Evolutionary conservation across 2,113 vertebrate species (phyloP), one percentile per base, ranked within the genome.

Genomic region (Trogon melanurus): DNA sequence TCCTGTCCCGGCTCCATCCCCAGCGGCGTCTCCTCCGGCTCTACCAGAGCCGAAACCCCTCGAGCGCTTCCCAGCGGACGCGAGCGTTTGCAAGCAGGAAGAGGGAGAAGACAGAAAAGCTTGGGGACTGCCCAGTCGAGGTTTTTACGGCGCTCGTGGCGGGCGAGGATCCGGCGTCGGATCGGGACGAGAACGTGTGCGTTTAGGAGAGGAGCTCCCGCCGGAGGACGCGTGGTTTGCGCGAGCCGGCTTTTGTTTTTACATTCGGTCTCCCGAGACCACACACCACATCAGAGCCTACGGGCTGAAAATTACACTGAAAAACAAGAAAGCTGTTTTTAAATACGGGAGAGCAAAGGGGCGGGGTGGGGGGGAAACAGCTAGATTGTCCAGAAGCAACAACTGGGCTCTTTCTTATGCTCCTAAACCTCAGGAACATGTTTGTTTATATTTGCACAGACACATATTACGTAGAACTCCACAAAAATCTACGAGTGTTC

Each of bases 201-300:
- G n/a, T 26, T 36, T 53, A 70, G 84, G 22, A 47, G 36, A 12
- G 6, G 85, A 29, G 23, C 58, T 95, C 82, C 53, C 66, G 12
- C 21, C 80, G 78, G 38, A 73, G 91, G 6, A 86, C 3, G 66
- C 19, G 61, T 2, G 3, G 45, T 54, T 89, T 80, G 17, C 83
- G 30, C 27, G 79, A 71, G 64, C 54, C 2, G 50, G 44, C 57
- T 82, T 41, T 41, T 41, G 27, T 56, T 82, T 88, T 80, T 87
- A 96, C 93, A 92, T 97, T 95, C 96, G 85, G 75, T 92, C 88
- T 97, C 86, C 84, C 5, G 6, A 87, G 79, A 73, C 27, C 85
- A 50, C 90, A 71, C 85, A 51, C 20, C 75, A 67, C 81, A 53
- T 34, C 76, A 32, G 20, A 93, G 96, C 84, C 90, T 53, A 72